Base-by-base conservation (phyloP, 2,888 invertebrate species). In the Pelosia muscerda region DNA sequence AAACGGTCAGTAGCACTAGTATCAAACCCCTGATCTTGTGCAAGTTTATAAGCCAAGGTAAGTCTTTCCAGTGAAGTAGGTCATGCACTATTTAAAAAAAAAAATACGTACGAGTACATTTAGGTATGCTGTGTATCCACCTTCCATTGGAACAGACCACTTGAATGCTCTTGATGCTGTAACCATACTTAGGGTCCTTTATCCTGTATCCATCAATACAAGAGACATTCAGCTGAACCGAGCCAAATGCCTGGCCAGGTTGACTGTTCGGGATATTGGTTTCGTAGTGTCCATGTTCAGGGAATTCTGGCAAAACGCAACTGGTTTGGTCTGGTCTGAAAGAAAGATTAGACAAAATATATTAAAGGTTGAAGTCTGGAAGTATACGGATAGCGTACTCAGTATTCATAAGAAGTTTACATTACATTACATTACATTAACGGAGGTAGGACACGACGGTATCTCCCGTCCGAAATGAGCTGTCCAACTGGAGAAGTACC, bases 101-200 rank as follows among this genome's bases (percentile, higher is more conserved):
- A 4, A 34, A 1, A 5, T 61, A 63, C 66, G 63, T 10, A 67
- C 66, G 53, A 15, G 53, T 15, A 13, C 67, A 67, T 63, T 57
- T 31, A 49, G 58, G 58, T 22, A 58, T 63, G 2, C 0, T 38
- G 10, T 54, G 25, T 0, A 10, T 8, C 67, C 67, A 67, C 0
- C 6, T 53, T n/a, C 67, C 67, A 8, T 22, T 31, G 13, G 15
- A 8, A 9, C 67, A 67, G 2, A 22, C 6, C 5, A 63, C 15
- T 8, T 26, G 19, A n/a, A 58, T 53, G 8, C 49, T 49, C 2
- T 53, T 15, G 22, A 2, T 9, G 28, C 1, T 4, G 0, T 0
- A 4, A 49, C n/a, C 49, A 22, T 2, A 3, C 15, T 38, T 5
- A 11, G 26, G 26, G 11, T 42, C 42, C 10, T 9, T 23, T 2